phyloP scores from a whole-genome alignment of 2,888 invertebrate species.

The Drepana falcataria region DNA sequence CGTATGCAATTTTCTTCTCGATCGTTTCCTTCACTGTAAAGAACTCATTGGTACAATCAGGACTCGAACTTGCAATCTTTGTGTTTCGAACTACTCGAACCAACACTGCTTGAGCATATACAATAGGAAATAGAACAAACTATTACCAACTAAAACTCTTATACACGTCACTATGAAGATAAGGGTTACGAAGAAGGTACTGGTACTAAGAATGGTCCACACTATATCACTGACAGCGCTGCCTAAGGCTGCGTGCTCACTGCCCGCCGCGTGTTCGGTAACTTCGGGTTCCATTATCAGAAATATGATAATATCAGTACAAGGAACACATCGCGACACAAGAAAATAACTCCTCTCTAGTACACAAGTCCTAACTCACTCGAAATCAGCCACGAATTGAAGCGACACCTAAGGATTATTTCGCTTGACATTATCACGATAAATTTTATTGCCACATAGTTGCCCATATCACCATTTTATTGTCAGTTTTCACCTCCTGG shows the following conservation, averaged over 20 bases:
- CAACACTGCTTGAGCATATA: not conserved
- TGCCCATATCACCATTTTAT: not conserved
- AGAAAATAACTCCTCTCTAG: not conserved
- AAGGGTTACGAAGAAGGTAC: slow-evolving; percentile 22
- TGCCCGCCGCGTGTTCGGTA: not conserved
- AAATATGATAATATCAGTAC: not conserved
- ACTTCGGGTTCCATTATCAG: slow-evolving; percentile 25
- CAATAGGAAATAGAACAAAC: not conserved
- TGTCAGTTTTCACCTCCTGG: not conserved
- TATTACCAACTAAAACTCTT: slow-evolving; percentile 28
- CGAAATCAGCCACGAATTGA: not conserved
- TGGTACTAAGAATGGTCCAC: slow-evolving; percentile 23
- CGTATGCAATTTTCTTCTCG: no score
- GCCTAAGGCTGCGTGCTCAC: slow-evolving; percentile 2
- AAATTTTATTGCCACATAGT: not conserved
- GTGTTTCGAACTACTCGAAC: no score
- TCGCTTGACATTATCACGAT: not conserved
- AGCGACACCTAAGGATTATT: not conserved
- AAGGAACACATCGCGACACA: not conserved
- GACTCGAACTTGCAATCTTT: no score
- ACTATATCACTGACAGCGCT: slow-evolving; percentile 14
- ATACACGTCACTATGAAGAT: slow-evolving; percentile 33
- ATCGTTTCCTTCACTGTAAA: no score
- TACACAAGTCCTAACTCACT: not conserved
- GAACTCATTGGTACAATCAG: no score